These are phyloP conservation scores for Parnassius orleans DNA, from an alignment of 2,888 invertebrate species.

Conservation along the genomic window DNA sequence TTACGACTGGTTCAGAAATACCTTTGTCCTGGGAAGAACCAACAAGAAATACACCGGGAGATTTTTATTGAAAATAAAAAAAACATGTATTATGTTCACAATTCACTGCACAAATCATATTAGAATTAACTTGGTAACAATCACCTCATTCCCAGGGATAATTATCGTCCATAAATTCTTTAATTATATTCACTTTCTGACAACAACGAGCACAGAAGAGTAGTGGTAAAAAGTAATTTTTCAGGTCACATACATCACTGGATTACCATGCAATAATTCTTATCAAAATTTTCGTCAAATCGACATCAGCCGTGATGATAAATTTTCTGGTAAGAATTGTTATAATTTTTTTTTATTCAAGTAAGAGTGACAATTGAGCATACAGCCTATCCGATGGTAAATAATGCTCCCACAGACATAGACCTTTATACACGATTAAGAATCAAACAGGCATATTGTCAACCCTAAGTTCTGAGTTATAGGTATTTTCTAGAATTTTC, in stretches of 20 bases:
- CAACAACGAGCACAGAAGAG: too few species aligned
- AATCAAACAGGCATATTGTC: not conserved
- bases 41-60: too few species aligned
- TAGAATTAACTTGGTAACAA: too few species aligned
- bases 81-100: too few species aligned
- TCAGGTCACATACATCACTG: conserved; percentile 17
- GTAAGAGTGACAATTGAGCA: not conserved
- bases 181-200: too few species aligned
- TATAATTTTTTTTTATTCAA: not conserved
- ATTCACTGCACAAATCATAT: too few species aligned
- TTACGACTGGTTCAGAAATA: too few species aligned
- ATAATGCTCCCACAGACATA: not conserved
- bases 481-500: too few species aligned
- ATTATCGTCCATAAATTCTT: too few species aligned
- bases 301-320: conserved; percentile 3
- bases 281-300: conserved; percentile 14
- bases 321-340: conserved; percentile 10
- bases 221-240: not conserved
- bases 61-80: too few species aligned
- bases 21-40: too few species aligned
- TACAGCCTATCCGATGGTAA: not conserved
- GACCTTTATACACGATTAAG: not conserved
- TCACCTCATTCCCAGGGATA: too few species aligned
- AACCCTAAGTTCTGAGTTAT: not conserved
- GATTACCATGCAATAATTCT: conserved; percentile 2